These are phyloP conservation scores for Hylaeus volcanicus DNA, from an alignment of 1,140 invertebrate genomes.

Conservation along the genomic window DNA sequence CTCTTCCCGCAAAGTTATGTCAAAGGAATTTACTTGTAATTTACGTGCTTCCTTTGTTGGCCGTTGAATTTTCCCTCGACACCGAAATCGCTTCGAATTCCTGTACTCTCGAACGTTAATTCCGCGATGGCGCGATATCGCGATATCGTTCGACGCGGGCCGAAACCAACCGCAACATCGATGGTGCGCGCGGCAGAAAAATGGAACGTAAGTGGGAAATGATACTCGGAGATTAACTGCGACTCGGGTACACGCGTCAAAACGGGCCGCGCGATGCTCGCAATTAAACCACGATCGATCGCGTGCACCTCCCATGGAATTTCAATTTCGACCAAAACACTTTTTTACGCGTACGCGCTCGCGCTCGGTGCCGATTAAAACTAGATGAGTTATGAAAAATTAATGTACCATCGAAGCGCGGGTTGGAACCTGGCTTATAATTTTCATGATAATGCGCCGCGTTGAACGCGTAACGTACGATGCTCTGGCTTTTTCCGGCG, in stretches of 20 bases:
- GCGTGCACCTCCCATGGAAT: constrained; percentile 25
- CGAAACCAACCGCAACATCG: not conserved
- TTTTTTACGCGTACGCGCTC: not conserved
- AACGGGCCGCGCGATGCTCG: not conserved
- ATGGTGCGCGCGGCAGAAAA: not conserved
- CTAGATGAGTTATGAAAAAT: constrained; percentile 58
- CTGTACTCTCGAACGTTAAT: not conserved
- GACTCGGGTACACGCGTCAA: not conserved
- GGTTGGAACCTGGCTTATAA: constrained; percentile 40
- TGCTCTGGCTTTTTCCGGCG: constrained; percentile 8
- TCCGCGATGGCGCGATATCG: not conserved
- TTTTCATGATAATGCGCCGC: constrained; percentile 56
- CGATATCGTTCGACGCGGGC: not conserved
- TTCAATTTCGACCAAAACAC: constrained; percentile 31
- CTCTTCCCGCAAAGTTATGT: not conserved
- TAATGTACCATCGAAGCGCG: constrained; percentile 24
- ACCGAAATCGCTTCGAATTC: constrained; percentile 1
- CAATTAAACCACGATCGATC: constrained; percentile 48
- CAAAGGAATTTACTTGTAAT: constrained; percentile 16
- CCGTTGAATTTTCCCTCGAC: not conserved
- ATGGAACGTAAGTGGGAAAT: not conserved
- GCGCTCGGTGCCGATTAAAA: constrained; percentile 34
- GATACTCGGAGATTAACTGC: constrained; percentile 21
- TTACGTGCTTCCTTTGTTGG: constrained; percentile 18
- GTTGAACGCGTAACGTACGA: constrained; percentile 18